A percentile compares a stretch with the other conserved stretches of the same genome.
Evolutionary conservation across 1,140 invertebrate species (phyloP).

Genomic region (Bathynomus jamesi): DNA sequence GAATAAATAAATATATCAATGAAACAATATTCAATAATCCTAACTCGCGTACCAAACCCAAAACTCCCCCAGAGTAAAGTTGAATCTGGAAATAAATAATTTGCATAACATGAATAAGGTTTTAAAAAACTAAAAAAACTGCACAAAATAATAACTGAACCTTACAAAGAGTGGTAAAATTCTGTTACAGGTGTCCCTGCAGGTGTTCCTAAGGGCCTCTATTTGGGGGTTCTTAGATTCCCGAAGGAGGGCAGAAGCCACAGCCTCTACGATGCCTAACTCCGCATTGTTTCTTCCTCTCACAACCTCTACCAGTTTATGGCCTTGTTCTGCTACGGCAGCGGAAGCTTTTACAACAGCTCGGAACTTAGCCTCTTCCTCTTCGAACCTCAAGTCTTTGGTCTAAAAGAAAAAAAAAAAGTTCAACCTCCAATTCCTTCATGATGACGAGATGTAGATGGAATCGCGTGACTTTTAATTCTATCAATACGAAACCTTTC

Average conservation of each 20-base stretch:
- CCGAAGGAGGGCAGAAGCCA: neutral
- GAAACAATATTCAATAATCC: too few species aligned
- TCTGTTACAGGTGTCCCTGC: constrained; percentile 5
- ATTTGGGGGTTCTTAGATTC: neutral
- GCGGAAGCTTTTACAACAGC: neutral
- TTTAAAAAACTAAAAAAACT: too few species aligned
- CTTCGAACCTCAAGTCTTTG: neutral
- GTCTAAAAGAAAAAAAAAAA: neutral
- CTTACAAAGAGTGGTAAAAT: constrained; percentile 7
- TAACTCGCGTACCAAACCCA: too few species aligned
- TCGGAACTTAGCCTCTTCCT: neutral
- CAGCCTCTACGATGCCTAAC: neutral
- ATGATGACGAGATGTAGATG: too few species aligned
- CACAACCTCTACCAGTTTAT: neutral
- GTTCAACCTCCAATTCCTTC: too few species aligned
- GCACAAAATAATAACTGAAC: neutral
- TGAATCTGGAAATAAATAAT: too few species aligned
- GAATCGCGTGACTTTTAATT: too few species aligned
- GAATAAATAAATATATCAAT: too few species aligned
- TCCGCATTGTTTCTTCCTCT: constrained; percentile 5
- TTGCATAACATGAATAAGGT: too few species aligned
- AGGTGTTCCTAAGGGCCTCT: neutral
- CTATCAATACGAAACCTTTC: too few species aligned
- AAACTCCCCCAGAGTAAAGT: too few species aligned
- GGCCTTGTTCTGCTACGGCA: neutral